Evolutionary conservation across 2,888 invertebrate species (phyloP), one percentile per base, ranked within the genome.

Genomic region (Oegoconia quadripuncta): DNA sequence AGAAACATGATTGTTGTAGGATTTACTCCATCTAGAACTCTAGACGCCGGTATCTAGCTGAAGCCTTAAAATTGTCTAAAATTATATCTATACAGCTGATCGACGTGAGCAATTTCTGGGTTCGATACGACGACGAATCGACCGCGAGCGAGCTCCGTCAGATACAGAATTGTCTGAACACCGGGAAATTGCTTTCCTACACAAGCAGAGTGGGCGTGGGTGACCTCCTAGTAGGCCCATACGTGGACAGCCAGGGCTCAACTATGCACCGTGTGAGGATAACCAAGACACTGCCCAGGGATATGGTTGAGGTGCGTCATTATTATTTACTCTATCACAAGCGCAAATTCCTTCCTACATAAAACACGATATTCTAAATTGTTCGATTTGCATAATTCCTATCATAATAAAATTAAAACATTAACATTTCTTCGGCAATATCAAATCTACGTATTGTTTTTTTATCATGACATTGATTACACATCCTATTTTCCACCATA

Each of bases 31-130:
- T n/a, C n/a, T n/a, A n/a, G n/a, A n/a, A n/a, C n/a, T n/a, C n/a
- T n/a, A n/a, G n/a, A n/a, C n/a, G n/a, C n/a, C n/a, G n/a, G n/a
- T n/a, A n/a, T n/a, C n/a, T n/a, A n/a, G n/a, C n/a, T n/a, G n/a
- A n/a, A n/a, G n/a, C n/a, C n/a, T n/a, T 41, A 20, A 3, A 9
- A n/a, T 22, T 42, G 7, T n/a, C 13, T 33, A 6, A 3, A 7
- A 6, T 23, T 29, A 16, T 29, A 1, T 37, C 33, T 4, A 15
- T 22, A 15, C 62, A 93, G 92, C 58, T 89, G 1, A 73, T 89
- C 11, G 89, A 90, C 63, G 90, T 92, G 13, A 89, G 90, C 38
- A 90, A 91, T 57, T 94, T 95, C 72, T 95, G 91, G 91, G 91
- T 88, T 7, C 91, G 90, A 40, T 80, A 90, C 49, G 74, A 75